Percentiles rank a stretch among this genome's conserved stretches.
These are phyloP conservation scores for Rhamphomyia laevipes DNA, from an alignment of 2,888 invertebrate genomes.

Conservation along the genomic window DNA sequence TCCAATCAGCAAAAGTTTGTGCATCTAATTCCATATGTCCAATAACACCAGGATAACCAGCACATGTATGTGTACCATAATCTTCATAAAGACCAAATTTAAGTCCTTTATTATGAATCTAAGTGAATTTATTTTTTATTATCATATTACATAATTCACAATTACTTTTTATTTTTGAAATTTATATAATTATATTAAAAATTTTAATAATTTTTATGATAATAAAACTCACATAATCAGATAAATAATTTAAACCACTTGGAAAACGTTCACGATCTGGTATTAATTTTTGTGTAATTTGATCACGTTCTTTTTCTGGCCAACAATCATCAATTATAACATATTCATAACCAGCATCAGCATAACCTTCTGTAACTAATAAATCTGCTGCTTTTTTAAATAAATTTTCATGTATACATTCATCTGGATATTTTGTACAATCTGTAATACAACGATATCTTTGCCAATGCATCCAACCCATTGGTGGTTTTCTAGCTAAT, in stretches of 20 bases:
- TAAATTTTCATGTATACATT: constrained; percentile 52
- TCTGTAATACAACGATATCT: constrained; percentile 50
- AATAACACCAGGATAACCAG: constrained; percentile 61
- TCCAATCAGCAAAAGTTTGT: constrained; percentile 64
- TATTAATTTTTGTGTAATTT: constrained; percentile 44
- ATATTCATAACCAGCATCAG: constrained; percentile 59
- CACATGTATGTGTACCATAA: constrained; percentile 65
- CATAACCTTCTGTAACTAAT: constrained; percentile 54
- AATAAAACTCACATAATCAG: constrained; percentile 54
- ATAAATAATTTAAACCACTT: constrained; percentile 54
- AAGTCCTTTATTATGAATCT: constrained; percentile 58
- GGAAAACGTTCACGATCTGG: constrained; percentile 59
- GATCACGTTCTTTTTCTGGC: constrained; percentile 50
- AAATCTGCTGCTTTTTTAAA: constrained; percentile 49
- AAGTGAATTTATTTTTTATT: constrained; percentile 5
- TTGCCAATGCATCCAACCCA: constrained; percentile 60
- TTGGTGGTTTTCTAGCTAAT: constrained; percentile 50
- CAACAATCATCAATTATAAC: constrained; percentile 68
- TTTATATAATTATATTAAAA: too few species aligned
- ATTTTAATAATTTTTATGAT: too few species aligned
- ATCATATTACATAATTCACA: background rate
- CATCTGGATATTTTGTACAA: constrained; percentile 46
- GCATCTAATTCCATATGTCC: constrained; percentile 55
- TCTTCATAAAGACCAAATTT: constrained; percentile 73
- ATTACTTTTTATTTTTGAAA: too few species aligned